Percentiles rank a stretch among this genome's conserved stretches.
phyloP scores from a whole-genome alignment of 2,888 invertebrate species.

The Drosophila anomelani region DNA sequence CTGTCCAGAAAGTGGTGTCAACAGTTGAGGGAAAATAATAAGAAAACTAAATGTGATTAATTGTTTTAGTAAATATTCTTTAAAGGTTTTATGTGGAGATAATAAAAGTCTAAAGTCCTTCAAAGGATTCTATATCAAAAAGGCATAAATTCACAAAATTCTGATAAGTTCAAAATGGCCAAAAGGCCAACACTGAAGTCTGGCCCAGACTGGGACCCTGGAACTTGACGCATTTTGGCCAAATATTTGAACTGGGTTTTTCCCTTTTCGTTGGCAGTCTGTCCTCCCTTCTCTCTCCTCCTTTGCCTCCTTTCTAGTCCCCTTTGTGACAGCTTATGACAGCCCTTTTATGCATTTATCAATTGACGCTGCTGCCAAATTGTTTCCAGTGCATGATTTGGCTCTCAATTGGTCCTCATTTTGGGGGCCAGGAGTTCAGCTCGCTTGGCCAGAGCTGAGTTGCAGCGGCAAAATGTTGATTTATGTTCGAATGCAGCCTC shows the following conservation, averaged over 20 bases:
- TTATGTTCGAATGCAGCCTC: slow-evolving; percentile 68
- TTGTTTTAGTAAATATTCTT: no score
- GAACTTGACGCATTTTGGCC: slow-evolving; percentile 73
- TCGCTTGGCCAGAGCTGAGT: slow-evolving; percentile 33
- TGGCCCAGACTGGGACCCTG: slow-evolving; percentile 5
- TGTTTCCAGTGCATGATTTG: slow-evolving; percentile 68
- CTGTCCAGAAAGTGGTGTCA: background rate
- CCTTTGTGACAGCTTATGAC: slow-evolving; percentile 25
- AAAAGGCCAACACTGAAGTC: slow-evolving; percentile 24
- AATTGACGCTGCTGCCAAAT: slow-evolving; percentile 46
- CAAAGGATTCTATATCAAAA: background rate
- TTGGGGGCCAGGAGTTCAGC: slow-evolving; percentile 15
- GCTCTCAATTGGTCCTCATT: slow-evolving; percentile 37
- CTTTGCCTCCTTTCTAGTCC: background rate
- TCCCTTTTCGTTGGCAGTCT: slow-evolving; percentile 44
- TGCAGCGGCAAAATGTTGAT: slow-evolving; percentile 61
- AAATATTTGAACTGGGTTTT: slow-evolving; percentile 73
- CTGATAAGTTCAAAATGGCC: background rate
- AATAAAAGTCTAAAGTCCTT: background rate
- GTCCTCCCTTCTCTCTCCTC: background rate
- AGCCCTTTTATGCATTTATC: slow-evolving; percentile 59
- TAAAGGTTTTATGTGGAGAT: background rate
- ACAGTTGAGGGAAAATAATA: background rate
- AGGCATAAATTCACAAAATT: no score
- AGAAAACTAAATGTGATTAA: background rate